A percentile compares a stretch with the other conserved stretches of the same genome.
These are phyloP conservation scores for Clunio marinus DNA, from an alignment of 2,888 invertebrate species.

Conservation along the genomic window DNA sequence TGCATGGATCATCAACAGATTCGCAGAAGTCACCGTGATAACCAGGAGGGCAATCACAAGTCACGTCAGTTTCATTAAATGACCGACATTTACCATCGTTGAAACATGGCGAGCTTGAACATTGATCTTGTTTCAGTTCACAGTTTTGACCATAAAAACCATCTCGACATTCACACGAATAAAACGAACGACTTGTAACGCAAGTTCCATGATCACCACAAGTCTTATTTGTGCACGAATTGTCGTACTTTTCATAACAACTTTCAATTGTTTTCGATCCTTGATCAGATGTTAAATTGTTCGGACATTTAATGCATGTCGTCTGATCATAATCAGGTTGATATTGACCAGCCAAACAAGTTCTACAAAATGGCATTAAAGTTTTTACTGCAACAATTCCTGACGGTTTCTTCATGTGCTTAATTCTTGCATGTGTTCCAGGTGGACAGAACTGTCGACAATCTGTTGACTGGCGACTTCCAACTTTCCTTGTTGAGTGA, in stretches of 20 bases:
- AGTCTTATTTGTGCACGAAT: slow-evolving; percentile 50
- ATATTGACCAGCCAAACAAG: slow-evolving; percentile 58
- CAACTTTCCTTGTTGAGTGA: slow-evolving; percentile 56
- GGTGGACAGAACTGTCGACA: slow-evolving; percentile 59
- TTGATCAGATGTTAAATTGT: slow-evolving; percentile 52
- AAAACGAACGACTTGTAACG: slow-evolving; percentile 45
- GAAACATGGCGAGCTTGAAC: slow-evolving; percentile 55
- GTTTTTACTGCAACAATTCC: slow-evolving; percentile 49
- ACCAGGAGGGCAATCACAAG: slow-evolving; percentile 54
- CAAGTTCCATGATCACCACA: slow-evolving; percentile 47
- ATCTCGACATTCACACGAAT: slow-evolving; percentile 53
- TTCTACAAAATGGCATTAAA: slow-evolving; percentile 55
- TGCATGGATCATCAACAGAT: slow-evolving; percentile 45
- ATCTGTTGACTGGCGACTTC: slow-evolving; percentile 51
- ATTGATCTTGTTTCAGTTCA: slow-evolving; percentile 52
- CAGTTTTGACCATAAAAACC: slow-evolving; percentile 53
- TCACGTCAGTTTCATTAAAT: slow-evolving; percentile 42
- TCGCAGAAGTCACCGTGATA: slow-evolving; percentile 55
- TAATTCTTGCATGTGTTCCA: slow-evolving; percentile 53
- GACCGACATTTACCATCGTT: slow-evolving; percentile 55
- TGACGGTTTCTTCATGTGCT: slow-evolving; percentile 44
- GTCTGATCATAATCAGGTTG: slow-evolving; percentile 58
- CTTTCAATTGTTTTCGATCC: slow-evolving; percentile 50
- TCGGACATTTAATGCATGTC: slow-evolving; percentile 57
- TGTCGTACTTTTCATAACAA: slow-evolving; percentile 52